These are phyloP conservation scores for Melanotaenia boesemani DNA, from an alignment of 2,797 vertebrate species.

Conservation along the genomic window DNA sequence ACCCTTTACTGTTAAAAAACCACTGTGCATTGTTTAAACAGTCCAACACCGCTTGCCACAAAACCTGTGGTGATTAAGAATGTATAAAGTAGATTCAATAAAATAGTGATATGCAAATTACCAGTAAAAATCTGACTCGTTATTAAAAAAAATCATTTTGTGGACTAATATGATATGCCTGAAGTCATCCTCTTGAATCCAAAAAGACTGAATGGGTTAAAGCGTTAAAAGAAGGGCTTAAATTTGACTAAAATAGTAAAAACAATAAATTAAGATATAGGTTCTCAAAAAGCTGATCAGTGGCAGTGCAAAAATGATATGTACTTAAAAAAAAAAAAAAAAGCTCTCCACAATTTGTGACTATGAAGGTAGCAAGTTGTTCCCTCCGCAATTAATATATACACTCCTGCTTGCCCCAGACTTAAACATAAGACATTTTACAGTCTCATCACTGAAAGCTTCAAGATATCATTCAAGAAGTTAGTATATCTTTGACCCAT, in stretches of 20 bases:
- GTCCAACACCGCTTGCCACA: constrained; percentile 10
- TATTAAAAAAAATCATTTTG: not conserved
- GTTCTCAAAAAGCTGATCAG: constrained; percentile 53
- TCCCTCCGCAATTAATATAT: constrained; percentile 70
- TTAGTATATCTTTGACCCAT: constrained; percentile 79
- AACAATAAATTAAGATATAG: constrained; percentile 72
- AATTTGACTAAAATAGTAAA: constrained; percentile 58
- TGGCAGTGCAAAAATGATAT: constrained; percentile 76
- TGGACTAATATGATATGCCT: constrained; percentile 4
- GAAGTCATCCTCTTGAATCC: not conserved
- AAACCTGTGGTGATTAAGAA: not conserved
- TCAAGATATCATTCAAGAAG: constrained; percentile 67
- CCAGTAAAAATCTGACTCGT: constrained; percentile 13
- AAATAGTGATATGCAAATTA: constrained; percentile 34
- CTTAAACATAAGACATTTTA: constrained; percentile 56
- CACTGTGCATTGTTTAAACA: constrained; percentile 5
- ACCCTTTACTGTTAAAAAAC: not conserved
- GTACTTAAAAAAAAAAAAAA: constrained; percentile 50
- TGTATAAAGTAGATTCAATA: constrained; percentile 25
- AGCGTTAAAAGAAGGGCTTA: constrained; percentile 59
- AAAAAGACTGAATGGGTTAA: constrained; percentile 33
- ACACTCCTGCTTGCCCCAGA: constrained; percentile 59
- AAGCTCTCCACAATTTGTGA: constrained; percentile 51
- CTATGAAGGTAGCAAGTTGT: constrained; percentile 82
- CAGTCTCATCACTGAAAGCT: constrained; percentile 64